Percentiles rank a stretch among this genome's conserved stretches.
Evolutionary conservation across 2,888 invertebrate species (phyloP).

Genomic region (Incurvaria masculella): DNA sequence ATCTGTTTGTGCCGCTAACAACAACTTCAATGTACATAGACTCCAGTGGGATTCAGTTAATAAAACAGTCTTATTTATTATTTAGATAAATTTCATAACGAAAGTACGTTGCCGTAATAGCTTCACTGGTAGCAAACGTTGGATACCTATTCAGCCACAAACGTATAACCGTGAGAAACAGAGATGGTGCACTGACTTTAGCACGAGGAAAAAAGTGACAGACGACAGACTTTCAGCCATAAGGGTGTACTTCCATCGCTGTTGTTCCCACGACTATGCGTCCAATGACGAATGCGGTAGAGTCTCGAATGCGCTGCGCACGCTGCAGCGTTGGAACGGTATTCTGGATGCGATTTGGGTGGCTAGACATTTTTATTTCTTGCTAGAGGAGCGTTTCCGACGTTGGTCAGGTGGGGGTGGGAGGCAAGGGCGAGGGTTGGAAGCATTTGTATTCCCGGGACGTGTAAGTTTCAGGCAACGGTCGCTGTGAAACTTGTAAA

Average conservation of each 20-base stretch:
- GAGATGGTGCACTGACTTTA: neutral
- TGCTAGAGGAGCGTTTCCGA: conserved; percentile 35
- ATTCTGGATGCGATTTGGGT: conserved; percentile 20
- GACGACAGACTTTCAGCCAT: neutral
- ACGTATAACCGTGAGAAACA: neutral
- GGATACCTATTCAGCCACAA: neutral
- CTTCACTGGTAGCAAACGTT: no score
- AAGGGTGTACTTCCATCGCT: neutral
- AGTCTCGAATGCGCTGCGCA: neutral
- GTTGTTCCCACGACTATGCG: neutral
- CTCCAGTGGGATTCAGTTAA: no score
- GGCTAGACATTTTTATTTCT: conserved; percentile 54
- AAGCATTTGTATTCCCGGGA: conserved; percentile 55
- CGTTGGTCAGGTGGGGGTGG: conserved; percentile 18
- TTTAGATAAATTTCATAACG: no score
- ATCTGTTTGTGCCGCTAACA: no score
- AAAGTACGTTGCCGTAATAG: no score
- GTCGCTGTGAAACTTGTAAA: conserved; percentile 58
- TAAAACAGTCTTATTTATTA: no score
- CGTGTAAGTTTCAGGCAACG: conserved; percentile 58
- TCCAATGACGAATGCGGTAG: neutral
- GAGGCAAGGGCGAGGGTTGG: conserved; percentile 30
- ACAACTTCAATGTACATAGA: no score
- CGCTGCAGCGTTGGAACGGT: neutral
- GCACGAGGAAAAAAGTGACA: neutral